Evolutionary conservation across 2,888 invertebrate species (phyloP).

Genomic region (Pediacus dermestoides): DNA sequence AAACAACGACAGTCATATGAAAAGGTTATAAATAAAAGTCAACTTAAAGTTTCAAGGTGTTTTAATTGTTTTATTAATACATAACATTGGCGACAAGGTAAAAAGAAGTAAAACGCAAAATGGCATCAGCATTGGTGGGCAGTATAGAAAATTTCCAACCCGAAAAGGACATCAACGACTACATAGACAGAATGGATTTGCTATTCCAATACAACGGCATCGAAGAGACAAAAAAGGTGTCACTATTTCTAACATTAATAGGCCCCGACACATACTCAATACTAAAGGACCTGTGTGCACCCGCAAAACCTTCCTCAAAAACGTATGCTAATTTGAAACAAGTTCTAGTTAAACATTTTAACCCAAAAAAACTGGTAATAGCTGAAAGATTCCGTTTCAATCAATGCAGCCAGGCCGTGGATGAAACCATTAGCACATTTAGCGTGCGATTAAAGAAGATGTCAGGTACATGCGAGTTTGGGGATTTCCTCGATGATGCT

Average conservation of each 20-base stretch:
- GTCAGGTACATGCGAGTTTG: slow-evolving; percentile 29
- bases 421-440: slow-evolving; percentile 20
- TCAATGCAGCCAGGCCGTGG: slow-evolving; percentile 23
- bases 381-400: slow-evolving; percentile 32
- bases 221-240: slow-evolving; percentile 21
- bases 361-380: slow-evolving; percentile 25
- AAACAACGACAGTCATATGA: too few species aligned
- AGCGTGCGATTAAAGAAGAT: slow-evolving; percentile 25
- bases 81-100: too few species aligned
- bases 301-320: slow-evolving; percentile 19
- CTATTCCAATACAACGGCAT: slow-evolving; percentile 26
- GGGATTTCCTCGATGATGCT: slow-evolving; percentile 26
- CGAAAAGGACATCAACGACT: slow-evolving; percentile 13
- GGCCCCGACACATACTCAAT: slow-evolving; percentile 25
- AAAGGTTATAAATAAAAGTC: too few species aligned
- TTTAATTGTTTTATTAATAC: too few species aligned
- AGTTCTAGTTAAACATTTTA: slow-evolving; percentile 20
- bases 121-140: too few species aligned
- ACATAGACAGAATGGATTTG: slow-evolving; percentile 29
- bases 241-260: slow-evolving; percentile 28
- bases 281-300: slow-evolving; percentile 23
- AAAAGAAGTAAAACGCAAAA: too few species aligned
- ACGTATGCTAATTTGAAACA: slow-evolving; percentile 21
- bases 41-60: too few species aligned
- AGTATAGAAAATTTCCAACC: slow-evolving; percentile 21